Conservation (phyloP, 2,113 vertebrate species). For the Anguilla japonica region DNA sequence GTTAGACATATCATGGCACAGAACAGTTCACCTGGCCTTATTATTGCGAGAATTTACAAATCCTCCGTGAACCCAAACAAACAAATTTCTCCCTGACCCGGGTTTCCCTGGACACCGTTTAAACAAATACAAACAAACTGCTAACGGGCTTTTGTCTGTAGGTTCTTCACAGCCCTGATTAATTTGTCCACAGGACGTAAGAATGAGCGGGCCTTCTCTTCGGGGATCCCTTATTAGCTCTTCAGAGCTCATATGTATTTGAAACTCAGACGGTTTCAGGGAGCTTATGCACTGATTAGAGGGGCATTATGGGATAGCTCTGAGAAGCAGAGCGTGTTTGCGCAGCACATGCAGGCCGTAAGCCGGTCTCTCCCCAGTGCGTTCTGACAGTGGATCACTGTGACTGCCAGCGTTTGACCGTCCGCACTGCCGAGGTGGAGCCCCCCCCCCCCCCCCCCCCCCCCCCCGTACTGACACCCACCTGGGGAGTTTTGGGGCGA, state of each 20-base stretch:
- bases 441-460: background rate
- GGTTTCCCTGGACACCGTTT: background rate
- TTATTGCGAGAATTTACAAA: background rate
- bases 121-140: background rate
- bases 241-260: background rate
- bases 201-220: background rate
- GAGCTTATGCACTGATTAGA: background rate
- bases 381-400: background rate
- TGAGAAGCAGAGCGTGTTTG: background rate
- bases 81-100: background rate
- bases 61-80: background rate
- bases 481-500: constrained; percentile 90
- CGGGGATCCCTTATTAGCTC: background rate
- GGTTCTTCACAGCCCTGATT: background rate
- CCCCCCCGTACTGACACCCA: constrained; percentile 44
- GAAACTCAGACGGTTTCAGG: background rate
- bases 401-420: background rate
- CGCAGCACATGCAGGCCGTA: background rate
- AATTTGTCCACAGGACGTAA: background rate
- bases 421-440: background rate
- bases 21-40: background rate
- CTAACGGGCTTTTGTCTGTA: background rate
- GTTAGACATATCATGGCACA: background rate
- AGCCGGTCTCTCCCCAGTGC: background rate
- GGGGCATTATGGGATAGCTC: background rate